These are phyloP conservation scores for Julus scanicus DNA, from an alignment of 2,888 invertebrate species.

Conservation along the genomic window DNA sequence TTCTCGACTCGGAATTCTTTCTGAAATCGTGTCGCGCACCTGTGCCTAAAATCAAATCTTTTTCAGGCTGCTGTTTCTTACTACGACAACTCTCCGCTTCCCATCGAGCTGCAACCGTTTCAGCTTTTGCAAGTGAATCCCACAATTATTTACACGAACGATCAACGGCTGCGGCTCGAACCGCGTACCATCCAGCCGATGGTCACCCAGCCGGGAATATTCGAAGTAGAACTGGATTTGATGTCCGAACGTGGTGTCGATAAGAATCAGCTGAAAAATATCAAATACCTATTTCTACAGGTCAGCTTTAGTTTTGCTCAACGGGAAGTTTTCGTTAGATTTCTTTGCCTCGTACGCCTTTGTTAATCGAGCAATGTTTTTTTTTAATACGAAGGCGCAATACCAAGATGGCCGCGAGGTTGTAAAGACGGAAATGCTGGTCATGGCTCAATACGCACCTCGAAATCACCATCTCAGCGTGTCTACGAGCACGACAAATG, in stretches of 20 bases:
- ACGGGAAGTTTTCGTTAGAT: no score
- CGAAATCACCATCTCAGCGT: conserved; percentile 85
- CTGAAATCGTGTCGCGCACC: neutral
- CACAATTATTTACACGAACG: conserved; percentile 63
- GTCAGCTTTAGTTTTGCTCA: conserved; percentile 53
- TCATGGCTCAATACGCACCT: conserved; percentile 84
- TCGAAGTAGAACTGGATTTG: conserved; percentile 84
- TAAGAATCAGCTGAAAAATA: conserved; percentile 59
- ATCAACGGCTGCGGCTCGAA: conserved; percentile 76
- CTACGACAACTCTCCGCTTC: conserved; percentile 87
- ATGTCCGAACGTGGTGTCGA: conserved; percentile 72
- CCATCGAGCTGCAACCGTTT: conserved; percentile 71
- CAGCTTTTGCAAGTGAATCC: conserved; percentile 60
- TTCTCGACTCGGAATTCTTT: neutral
- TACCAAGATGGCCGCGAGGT: conserved; percentile 76
- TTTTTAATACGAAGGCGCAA: conserved; percentile 68
- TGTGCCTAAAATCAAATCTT: neutral
- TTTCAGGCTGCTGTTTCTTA: conserved; percentile 84
- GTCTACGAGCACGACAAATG: conserved; percentile 82
- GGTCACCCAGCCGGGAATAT: conserved; percentile 78
- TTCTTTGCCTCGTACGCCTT: neutral
- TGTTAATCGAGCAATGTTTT: neutral
- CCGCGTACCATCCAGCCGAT: conserved; percentile 74
- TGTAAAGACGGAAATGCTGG: conserved; percentile 76
- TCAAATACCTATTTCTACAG: conserved; percentile 59